These are phyloP conservation scores for Salminus brasiliensis DNA, from an alignment of 2,113 vertebrate species.

Conservation along the genomic window DNA sequence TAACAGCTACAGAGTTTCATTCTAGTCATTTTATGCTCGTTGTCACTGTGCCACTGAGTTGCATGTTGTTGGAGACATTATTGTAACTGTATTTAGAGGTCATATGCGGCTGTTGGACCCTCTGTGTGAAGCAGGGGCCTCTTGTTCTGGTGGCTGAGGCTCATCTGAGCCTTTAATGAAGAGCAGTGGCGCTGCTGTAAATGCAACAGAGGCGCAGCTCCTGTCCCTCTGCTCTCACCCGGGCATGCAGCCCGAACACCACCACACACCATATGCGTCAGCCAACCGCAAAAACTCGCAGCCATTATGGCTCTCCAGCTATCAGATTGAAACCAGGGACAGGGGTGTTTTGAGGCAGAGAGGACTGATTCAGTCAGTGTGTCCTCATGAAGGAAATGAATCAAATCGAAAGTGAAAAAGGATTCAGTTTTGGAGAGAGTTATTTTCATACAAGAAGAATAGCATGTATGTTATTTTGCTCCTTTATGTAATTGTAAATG, in stretches of 20 bases:
- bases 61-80: neutral
- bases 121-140: neutral
- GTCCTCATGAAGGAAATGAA: neutral
- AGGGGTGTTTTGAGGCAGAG: neutral
- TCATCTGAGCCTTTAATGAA: slow-evolving; percentile 22
- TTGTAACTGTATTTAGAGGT: neutral
- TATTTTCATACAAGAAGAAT: neutral
- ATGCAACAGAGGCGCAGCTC: neutral
- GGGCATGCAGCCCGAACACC: slow-evolving; percentile 48
- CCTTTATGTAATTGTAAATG: too few relatives aligned
- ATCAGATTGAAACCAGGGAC: slow-evolving; percentile 75
- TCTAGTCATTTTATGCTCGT: neutral
- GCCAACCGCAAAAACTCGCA: slow-evolving; percentile 71
- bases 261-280: slow-evolving; percentile 71
- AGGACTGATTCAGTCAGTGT: neutral
- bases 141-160: slow-evolving; percentile 31
- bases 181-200: slow-evolving; percentile 32
- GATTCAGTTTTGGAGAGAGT: neutral
- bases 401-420: neutral
- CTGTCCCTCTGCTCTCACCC: slow-evolving; percentile 37
- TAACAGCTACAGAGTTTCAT: neutral
- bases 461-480: neutral
- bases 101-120: slow-evolving; percentile 8
- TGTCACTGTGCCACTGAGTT: neutral
- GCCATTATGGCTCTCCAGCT: slow-evolving; percentile 70